Conservation (phyloP, 1,140 invertebrate genomes). For the Drosophila obscura region DNA sequence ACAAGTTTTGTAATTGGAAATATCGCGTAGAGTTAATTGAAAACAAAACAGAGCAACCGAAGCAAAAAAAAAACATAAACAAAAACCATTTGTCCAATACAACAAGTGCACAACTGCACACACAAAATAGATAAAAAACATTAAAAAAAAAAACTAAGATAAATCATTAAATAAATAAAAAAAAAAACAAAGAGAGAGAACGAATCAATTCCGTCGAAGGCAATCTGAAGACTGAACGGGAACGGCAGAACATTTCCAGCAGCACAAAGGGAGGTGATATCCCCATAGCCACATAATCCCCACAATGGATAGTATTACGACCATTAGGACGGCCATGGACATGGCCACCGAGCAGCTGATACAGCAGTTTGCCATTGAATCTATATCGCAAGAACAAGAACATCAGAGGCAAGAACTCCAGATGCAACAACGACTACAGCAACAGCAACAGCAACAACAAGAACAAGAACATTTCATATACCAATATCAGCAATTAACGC, state of each 20-base stretch:
- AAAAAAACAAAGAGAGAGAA: slow-evolving; percentile 19
- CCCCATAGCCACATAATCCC: slow-evolving; percentile 11
- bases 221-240: slow-evolving; percentile 64
- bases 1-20: slow-evolving; percentile 77
- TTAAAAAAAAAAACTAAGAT: slow-evolving; percentile 5
- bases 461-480: slow-evolving; percentile 61
- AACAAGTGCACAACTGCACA: not conserved
- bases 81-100: slow-evolving; percentile 10
- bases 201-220: slow-evolving; percentile 55
- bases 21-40: slow-evolving; percentile 44
- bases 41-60: slow-evolving; percentile 44
- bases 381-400: not conserved
- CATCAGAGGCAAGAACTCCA: slow-evolving; percentile 22
- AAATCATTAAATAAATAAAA: slow-evolving; percentile 25
- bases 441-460: slow-evolving; percentile 29
- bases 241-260: slow-evolving; percentile 11
- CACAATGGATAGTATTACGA: slow-evolving; percentile 69
- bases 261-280: too few relatives aligned
- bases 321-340: slow-evolving; percentile 64
- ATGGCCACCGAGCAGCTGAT: slow-evolving; percentile 63
- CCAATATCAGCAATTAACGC: slow-evolving; percentile 60
- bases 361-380: slow-evolving; percentile 41
- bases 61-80: slow-evolving; percentile 8
- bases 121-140: slow-evolving; percentile 10
- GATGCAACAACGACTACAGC: slow-evolving; percentile 28